Percentiles rank a stretch among this genome's conserved stretches.
phyloP scores from a whole-genome alignment of 2,888 invertebrate genomes.

The Neoaliturus tenellus region DNA sequence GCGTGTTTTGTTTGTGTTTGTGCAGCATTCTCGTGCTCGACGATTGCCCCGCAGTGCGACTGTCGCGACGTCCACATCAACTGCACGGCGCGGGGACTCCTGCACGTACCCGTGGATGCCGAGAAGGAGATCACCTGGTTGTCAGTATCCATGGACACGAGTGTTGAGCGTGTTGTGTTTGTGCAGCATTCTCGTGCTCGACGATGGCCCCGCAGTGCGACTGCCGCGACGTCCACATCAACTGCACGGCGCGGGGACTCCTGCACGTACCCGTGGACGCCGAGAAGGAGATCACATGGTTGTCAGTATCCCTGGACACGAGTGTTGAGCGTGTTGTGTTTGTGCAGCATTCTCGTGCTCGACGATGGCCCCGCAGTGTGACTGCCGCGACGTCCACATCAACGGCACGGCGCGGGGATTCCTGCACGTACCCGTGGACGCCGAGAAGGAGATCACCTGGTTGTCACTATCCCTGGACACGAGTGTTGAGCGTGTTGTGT shows the following conservation, averaged over 20 bases:
- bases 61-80: slow-evolving; percentile 72
- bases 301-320: no score
- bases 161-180: not conserved
- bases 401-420: slow-evolving; percentile 71
- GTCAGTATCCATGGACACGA: no score
- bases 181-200: slow-evolving; percentile 72
- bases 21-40: slow-evolving; percentile 72
- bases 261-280: slow-evolving; percentile 68
- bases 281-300: slow-evolving; percentile 70
- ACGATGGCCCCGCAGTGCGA: slow-evolving; percentile 69
- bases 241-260: slow-evolving; percentile 71
- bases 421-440: slow-evolving; percentile 68
- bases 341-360: slow-evolving; percentile 72
- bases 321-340: no score
- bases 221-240: slow-evolving; percentile 72
- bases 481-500: not conserved
- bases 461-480: no score
- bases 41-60: slow-evolving; percentile 69
- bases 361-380: slow-evolving; percentile 69
- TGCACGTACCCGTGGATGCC: slow-evolving; percentile 68
- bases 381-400: slow-evolving; percentile 72
- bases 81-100: slow-evolving; percentile 70
- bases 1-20: no score
- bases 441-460: slow-evolving; percentile 70
- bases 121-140: slow-evolving; percentile 70